Conservation (phyloP, 2,113 vertebrate genomes). For the Rhadina sibilatrix region DNA sequence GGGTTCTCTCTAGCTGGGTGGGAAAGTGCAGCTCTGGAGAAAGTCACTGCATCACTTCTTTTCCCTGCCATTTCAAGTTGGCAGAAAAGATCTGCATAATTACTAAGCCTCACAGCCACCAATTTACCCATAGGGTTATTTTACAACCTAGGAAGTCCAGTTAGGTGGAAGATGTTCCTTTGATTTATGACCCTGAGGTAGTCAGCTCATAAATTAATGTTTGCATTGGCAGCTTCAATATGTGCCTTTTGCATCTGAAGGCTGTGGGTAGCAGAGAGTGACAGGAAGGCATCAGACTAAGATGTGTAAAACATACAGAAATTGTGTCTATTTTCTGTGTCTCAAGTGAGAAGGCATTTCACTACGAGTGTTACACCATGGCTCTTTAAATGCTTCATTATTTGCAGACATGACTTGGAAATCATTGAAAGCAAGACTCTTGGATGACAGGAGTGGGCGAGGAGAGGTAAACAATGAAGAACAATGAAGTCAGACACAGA, state of each 20-base stretch:
- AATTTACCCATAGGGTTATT: not conserved
- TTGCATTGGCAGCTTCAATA: slow-evolving; percentile 19
- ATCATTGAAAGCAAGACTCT: slow-evolving; percentile 1
- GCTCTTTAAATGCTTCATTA: slow-evolving; percentile 9
- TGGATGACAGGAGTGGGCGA: not conserved
- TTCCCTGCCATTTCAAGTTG: not conserved
- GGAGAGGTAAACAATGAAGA: slow-evolving; percentile 51
- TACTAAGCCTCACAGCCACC: not conserved
- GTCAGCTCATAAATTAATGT: slow-evolving; percentile 21
- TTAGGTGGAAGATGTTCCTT: slow-evolving; percentile 4
- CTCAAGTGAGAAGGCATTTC: slow-evolving; percentile 35
- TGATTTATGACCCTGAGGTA: not conserved
- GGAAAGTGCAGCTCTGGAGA: not conserved
- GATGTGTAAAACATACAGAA: slow-evolving; percentile 23
- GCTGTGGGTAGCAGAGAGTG: slow-evolving; percentile 22
- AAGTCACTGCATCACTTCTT: not conserved
- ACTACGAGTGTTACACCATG: not conserved
- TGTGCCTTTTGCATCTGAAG: slow-evolving; percentile 14
- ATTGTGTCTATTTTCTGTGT: not conserved
- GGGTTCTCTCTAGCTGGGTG: not conserved
- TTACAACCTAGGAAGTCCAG: not conserved
- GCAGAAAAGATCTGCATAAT: not conserved
- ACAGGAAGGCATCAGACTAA: slow-evolving; percentile 2
- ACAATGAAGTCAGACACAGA: slow-evolving; percentile 20
- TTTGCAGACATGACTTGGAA: slow-evolving; percentile 20